Evolutionary conservation across 2,888 invertebrate genomes (phyloP), one percentile per base, ranked within the genome.

Genomic region (Branchinecta sandiegonensis): DNA sequence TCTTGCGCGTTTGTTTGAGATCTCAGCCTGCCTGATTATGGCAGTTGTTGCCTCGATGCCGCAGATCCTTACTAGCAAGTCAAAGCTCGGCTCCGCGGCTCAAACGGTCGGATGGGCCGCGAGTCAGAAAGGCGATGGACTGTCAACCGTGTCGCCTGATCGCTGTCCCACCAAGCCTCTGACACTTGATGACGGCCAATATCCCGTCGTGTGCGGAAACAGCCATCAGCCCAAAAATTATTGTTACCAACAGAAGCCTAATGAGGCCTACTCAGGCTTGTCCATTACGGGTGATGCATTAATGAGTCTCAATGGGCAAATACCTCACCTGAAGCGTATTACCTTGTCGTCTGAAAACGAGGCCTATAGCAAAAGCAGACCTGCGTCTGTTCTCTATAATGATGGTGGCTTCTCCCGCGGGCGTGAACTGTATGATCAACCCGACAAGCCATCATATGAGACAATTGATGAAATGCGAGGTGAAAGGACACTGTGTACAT

Each of bases 31-130:
- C 73, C 86, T 88, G 7, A 81, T 91, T 68, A 82, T 92, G 73
- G 88, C 89, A 0, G 93, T 91, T 84, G 91, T 94, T 11, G 89
- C 90, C 66, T 90, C 91, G 68, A 80, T 88, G 69, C 78, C 78
- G 10, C 74, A 77, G 65, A 74, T 76, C 66, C 74, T 75, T 66
- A 71, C 70, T 64, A 73, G 73, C 65, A 70, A 69, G 13, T 66
- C 64, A 47, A 66, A 70, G n/a, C 47, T 70, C 48, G 71, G 68
- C 64, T 63, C 47, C 12, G 65, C 48, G 17, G 14, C 23, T 56
- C 63, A 56, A 56, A 56, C n/a, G 23, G 14, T 56, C 23, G 63
- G 63, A 10, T 56, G 47, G 8, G 17, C 46, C 6, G 23, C 64
- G 12, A 68, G 65, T 48, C 67, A 69, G 23, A 10, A 46, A 11